Evolutionary conservation across 2,888 invertebrate species (phyloP).

Genomic region (Syritta pipiens): DNA sequence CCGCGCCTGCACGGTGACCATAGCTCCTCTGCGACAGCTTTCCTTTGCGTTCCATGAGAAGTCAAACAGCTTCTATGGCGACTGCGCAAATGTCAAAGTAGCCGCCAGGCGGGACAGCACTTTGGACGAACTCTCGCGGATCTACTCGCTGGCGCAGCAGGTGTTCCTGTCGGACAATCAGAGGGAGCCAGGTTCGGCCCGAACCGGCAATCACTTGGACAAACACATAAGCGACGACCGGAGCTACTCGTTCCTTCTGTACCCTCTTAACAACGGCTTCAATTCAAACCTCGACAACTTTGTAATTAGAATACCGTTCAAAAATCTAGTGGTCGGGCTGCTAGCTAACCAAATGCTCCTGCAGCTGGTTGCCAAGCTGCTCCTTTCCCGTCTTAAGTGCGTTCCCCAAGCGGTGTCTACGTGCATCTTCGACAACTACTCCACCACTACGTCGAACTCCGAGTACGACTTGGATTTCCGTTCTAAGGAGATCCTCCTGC

Average conservation of each 20-base stretch:
- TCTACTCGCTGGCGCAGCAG: constrained; percentile 94
- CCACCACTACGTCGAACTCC: constrained; percentile 78
- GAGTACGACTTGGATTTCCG: constrained; percentile 79
- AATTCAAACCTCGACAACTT: constrained; percentile 88
- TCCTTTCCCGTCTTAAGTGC: constrained; percentile 87
- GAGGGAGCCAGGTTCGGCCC: constrained; percentile 74
- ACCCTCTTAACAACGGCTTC: constrained; percentile 86
- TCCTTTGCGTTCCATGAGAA: constrained; percentile 94
- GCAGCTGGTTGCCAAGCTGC: constrained; percentile 92
- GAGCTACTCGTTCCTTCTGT: constrained; percentile 92
- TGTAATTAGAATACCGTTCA: constrained; percentile 91
- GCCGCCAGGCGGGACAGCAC: constrained; percentile 94
- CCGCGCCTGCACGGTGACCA: constrained; percentile 90
- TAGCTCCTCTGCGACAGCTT: constrained; percentile 92
- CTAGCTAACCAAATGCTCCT: constrained; percentile 95
- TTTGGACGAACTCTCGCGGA: constrained; percentile 89
- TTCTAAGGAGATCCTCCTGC: constrained; percentile 84
- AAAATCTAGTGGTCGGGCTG: constrained; percentile 92
- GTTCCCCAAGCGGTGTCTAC: constrained; percentile 81
- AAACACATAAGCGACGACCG: constrained; percentile 87
- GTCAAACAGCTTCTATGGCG: constrained; percentile 96
- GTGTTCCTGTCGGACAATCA: constrained; percentile 85
- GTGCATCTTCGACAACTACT: constrained; percentile 79
- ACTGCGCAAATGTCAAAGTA: constrained; percentile 94
- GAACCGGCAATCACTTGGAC: constrained; percentile 71